Percentiles rank a stretch among this genome's conserved stretches.
phyloP scores from a whole-genome alignment of 1,140 invertebrate genomes.

The Acyrthosiphon pisum region DNA sequence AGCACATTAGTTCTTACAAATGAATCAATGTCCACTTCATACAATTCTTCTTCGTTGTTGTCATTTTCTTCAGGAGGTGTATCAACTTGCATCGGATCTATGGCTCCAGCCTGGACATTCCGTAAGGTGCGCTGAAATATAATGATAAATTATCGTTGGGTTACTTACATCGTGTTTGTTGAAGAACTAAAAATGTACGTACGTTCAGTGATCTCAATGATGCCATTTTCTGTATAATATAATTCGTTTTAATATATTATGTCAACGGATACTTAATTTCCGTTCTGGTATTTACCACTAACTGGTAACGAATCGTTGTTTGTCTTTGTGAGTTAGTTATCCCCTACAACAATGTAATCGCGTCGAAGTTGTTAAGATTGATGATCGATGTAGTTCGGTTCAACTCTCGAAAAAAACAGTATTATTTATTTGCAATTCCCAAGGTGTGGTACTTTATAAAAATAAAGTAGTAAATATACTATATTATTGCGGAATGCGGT shows the following conservation, averaged over 20 bases:
- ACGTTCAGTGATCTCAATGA: conserved; percentile 32
- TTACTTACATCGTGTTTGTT: not conserved
- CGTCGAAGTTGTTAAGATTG: not conserved
- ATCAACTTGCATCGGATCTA: conserved; percentile 96
- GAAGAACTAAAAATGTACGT: not conserved
- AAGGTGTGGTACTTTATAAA: no score
- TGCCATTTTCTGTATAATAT: conserved; percentile 9
- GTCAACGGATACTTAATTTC: not conserved
- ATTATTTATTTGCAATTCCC: not conserved
- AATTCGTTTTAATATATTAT: not conserved
- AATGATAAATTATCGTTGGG: not conserved
- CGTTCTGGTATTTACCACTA: not conserved
- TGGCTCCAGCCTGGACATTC: not conserved
- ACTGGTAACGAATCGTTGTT: not conserved
- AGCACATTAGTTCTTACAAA: conserved; percentile 15
- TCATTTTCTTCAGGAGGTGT: conserved; percentile 92
- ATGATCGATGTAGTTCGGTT: not conserved
- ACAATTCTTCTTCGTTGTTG: conserved; percentile 85
- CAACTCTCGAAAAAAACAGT: not conserved
- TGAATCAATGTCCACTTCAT: conserved; percentile 90
- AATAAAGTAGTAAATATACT: not conserved
- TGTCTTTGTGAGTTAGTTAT: not conserved
- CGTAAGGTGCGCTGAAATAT: conserved; percentile 31
- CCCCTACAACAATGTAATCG: not conserved
- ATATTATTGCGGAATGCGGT: not conserved